A percentile compares a stretch with the other conserved stretches of the same genome.
Conservation (phyloP, 2,797 vertebrate genomes). For the Thaleichthys pacificus region DNA sequence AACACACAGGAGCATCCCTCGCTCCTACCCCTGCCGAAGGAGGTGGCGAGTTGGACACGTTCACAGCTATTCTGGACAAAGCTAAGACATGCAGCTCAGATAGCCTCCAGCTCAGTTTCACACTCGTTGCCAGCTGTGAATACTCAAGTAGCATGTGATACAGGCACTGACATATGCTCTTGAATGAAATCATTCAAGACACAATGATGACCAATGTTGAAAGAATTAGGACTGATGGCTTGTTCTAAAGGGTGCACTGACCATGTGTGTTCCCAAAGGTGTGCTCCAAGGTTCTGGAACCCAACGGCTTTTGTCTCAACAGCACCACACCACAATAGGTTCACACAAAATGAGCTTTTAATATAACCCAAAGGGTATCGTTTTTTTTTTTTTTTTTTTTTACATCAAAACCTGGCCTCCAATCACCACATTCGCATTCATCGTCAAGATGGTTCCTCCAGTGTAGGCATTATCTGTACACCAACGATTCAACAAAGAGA, state of each 20-base stretch:
- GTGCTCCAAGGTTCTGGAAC: background rate
- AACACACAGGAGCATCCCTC: background rate
- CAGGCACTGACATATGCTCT: background rate
- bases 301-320: background rate
- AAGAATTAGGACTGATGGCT: background rate
- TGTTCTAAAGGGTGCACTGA: background rate
- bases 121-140: slow-evolving; percentile 28
- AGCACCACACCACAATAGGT: background rate
- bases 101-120: slow-evolving; percentile 30
- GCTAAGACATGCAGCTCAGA: slow-evolving; percentile 28
- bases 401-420: background rate
- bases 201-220: background rate
- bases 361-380: background rate
- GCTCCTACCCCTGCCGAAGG: background rate
- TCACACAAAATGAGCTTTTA: background rate
- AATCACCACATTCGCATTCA: background rate
- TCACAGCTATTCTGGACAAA: background rate
- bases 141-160: slow-evolving; percentile 29
- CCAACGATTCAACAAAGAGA: background rate
- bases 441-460: background rate
- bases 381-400: background rate
- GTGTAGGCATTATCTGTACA: too few species aligned
- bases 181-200: background rate
- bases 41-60: background rate
- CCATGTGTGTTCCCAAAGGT: background rate